phyloP scores from a whole-genome alignment of 2,113 vertebrate species.

The Chaenogobius annularis region DNA sequence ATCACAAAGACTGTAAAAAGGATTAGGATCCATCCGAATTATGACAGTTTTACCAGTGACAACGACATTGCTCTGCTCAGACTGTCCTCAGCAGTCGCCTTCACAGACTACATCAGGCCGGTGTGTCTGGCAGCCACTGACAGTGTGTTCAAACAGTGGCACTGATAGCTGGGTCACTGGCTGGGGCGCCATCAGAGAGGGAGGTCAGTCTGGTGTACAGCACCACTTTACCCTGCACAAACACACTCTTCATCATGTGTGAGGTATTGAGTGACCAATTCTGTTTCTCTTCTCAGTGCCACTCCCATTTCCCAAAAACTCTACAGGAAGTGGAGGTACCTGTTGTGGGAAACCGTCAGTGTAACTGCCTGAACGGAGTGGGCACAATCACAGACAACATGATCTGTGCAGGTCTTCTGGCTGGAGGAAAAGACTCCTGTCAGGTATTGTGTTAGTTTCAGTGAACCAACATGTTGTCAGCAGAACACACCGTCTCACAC shows the following conservation, averaged over 20 bases:
- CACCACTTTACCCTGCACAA: background rate
- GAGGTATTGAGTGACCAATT: background rate
- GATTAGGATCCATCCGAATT: conserved; percentile 65
- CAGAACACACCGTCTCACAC: too few species aligned
- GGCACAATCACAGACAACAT: too few species aligned
- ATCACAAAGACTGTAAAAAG: conserved; percentile 14
- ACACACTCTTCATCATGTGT: background rate
- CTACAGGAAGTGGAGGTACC: conserved; percentile 23
- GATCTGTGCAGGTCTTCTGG: too few species aligned
- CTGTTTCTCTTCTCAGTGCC: background rate
- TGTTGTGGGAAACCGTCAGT: conserved; percentile 71
- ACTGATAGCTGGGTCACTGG: too few species aligned
- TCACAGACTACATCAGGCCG: conserved; percentile 75
- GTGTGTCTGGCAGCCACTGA: conserved; percentile 76
- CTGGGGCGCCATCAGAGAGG: conserved; percentile 76
- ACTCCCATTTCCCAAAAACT: background rate
- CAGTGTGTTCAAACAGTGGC: conserved; percentile 54
- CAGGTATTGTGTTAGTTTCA: too few species aligned
- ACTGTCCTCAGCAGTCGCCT: conserved; percentile 64
- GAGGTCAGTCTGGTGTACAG: conserved; percentile 68
- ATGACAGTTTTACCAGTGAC: conserved; percentile 35
- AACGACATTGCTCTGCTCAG: conserved; percentile 80
- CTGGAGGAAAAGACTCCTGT: too few species aligned
- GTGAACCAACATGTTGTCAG: too few species aligned
- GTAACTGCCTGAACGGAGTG: too few species aligned